Conservation (phyloP, 2,113 vertebrate genomes). For the Pagrus major region DNA sequence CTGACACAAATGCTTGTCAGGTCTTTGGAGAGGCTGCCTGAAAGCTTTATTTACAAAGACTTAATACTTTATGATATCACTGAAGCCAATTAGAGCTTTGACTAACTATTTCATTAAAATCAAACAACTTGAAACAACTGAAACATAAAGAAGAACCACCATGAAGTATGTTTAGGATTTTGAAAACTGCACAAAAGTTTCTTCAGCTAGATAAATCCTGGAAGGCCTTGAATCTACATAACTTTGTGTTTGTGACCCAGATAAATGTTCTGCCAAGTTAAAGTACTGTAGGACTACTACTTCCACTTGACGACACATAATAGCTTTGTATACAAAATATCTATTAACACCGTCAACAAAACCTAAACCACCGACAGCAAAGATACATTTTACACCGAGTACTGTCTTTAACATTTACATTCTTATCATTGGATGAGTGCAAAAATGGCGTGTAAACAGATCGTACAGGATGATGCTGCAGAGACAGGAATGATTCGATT, state of each 20-base stretch:
- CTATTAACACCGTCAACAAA: constrained; percentile 56
- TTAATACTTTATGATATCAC: neutral
- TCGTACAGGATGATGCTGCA: constrained; percentile 4
- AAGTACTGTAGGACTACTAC: constrained; percentile 43
- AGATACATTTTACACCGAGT: constrained; percentile 57
- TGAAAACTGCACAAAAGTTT: neutral
- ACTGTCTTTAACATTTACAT: constrained; percentile 62
- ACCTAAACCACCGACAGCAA: constrained; percentile 60
- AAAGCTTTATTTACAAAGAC: neutral
- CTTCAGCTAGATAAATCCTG: neutral
- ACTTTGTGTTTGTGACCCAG: neutral
- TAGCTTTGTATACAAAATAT: constrained; percentile 69
- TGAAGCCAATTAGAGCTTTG: neutral
- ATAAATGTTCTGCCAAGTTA: constrained; percentile 23
- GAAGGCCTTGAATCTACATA: neutral
- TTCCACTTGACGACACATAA: constrained; percentile 57
- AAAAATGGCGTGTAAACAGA: constrained; percentile 49
- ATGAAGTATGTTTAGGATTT: neutral
- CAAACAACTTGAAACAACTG: neutral
- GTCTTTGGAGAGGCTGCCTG: neutral
- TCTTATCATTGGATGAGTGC: constrained; percentile 58
- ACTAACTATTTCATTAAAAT: neutral
- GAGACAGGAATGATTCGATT: constrained; percentile 29
- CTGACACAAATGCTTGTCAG: neutral
- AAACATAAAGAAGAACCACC: neutral